A percentile compares a stretch with the other conserved stretches of the same genome.
These are phyloP conservation scores for Tethya wilhelma DNA, from an alignment of 37 sponge, comb jelly and placozoan genomes.

Conservation along the genomic window DNA sequence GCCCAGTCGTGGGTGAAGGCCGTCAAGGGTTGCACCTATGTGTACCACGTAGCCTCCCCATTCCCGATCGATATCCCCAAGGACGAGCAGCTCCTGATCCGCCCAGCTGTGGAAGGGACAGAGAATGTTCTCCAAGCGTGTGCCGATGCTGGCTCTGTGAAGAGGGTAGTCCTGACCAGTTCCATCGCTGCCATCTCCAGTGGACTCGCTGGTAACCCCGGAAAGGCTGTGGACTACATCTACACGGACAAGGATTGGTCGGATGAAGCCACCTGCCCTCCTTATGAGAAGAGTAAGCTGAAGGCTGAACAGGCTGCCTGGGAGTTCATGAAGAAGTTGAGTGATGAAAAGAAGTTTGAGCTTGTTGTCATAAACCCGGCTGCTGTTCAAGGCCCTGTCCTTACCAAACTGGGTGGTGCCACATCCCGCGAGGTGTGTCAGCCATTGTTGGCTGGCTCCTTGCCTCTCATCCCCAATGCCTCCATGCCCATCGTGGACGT, in stretches of 20 bases:
- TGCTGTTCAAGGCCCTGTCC: slow-evolving; percentile 76
- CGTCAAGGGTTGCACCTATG: slow-evolving; percentile 82
- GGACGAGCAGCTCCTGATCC: slow-evolving; percentile 43
- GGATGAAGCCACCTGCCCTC: slow-evolving; percentile 9
- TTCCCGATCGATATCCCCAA: slow-evolving; percentile 44
- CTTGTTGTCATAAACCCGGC: slow-evolving; percentile 79
- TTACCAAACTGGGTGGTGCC: slow-evolving; percentile 45
- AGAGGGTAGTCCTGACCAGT: slow-evolving; percentile 89
- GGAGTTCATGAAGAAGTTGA: slow-evolving; percentile 67
- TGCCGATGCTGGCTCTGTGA: slow-evolving; percentile 74
- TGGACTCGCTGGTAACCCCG: slow-evolving; percentile 50
- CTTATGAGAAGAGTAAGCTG: slow-evolving; percentile 86
- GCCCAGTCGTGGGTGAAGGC: slow-evolving; percentile 82
- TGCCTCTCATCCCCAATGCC: slow-evolving; percentile 66
- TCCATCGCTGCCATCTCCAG: slow-evolving; percentile 80
- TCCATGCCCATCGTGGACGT: slow-evolving; percentile 73
- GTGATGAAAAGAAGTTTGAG: slow-evolving; percentile 80
- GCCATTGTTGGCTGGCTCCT: slow-evolving; percentile 45
- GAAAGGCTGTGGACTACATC: slow-evolving; percentile 27
- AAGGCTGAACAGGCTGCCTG: slow-evolving; percentile 89
- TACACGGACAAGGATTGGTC: slow-evolving; percentile 91
- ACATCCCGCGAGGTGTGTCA: slow-evolving; percentile 19
- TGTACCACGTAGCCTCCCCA: slow-evolving; percentile 92
- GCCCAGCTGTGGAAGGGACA: slow-evolving; percentile 84
- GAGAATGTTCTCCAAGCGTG: slow-evolving; percentile 86